Evolutionary conservation across 2,113 vertebrate species (phyloP).

Genomic region (Donacobius atricapilla): DNA sequence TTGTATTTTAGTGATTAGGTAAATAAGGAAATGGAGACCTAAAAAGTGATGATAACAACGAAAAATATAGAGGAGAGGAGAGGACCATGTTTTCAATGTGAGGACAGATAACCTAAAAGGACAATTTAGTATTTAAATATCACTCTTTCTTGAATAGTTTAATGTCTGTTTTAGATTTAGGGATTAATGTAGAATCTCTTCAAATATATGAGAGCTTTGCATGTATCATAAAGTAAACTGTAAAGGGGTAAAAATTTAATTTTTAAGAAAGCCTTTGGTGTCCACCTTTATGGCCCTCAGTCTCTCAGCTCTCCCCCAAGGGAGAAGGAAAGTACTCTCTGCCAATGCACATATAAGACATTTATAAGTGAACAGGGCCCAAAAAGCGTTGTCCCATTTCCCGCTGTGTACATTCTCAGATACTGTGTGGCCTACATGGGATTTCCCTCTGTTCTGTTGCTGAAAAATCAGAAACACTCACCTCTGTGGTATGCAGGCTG

Average conservation of each 20-base stretch:
- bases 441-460: not conserved
- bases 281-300: not conserved
- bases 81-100: not conserved
- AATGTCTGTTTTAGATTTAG: not conserved
- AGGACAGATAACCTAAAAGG: not conserved
- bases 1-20: not conserved
- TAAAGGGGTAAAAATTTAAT: not conserved
- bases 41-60: not conserved
- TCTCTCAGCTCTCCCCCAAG: not conserved
- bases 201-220: not conserved
- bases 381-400: not conserved
- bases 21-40: not conserved
- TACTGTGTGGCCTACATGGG: not conserved
- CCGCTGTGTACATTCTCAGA: not conserved
- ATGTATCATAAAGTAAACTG: not conserved
- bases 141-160: not conserved
- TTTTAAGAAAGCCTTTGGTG: not conserved
- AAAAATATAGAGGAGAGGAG: not conserved
- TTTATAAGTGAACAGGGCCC: not conserved
- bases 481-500: conserved; percentile 4
- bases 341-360: not conserved
- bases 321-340: not conserved
- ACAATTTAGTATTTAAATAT: not conserved
- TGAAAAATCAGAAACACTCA: conserved; percentile 14
- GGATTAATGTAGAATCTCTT: not conserved